A percentile compares a stretch with the other conserved stretches of the same genome.
Evolutionary conservation across 2,888 invertebrate species (phyloP).

Genomic region (Microctonus brassicae): DNA sequence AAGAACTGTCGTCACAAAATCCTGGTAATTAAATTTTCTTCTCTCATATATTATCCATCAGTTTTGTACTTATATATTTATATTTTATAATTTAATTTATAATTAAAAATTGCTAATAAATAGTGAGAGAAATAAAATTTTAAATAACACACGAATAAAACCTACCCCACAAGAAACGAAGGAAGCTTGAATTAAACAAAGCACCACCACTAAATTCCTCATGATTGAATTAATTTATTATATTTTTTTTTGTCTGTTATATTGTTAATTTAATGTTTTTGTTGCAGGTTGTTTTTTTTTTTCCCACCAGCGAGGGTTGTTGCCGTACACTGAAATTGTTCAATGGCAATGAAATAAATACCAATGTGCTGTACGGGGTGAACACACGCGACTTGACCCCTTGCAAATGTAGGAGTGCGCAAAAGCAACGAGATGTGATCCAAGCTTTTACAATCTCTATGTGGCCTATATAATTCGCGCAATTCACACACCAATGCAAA

Average conservation of each 20-base stretch:
- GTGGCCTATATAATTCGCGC: constrained; percentile 41
- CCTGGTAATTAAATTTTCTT: not conserved
- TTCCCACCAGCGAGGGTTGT: not conserved
- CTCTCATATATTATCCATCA: too few species aligned
- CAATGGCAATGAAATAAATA: constrained; percentile 16
- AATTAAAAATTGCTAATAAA: too few species aligned
- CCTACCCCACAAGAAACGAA: constrained; percentile 56
- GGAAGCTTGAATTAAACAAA: constrained; percentile 48
- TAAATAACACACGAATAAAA: too few species aligned
- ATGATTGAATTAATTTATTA: constrained; percentile 37
- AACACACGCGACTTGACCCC: constrained; percentile 30
- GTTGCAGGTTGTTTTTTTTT: not conserved
- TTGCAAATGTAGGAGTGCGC: constrained; percentile 34
- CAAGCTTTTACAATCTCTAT: constrained; percentile 35
- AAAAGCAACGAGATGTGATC: constrained; percentile 17
- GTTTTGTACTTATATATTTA: too few species aligned
- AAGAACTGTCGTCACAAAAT: not conserved
- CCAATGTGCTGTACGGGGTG: not conserved
- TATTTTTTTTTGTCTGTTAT: not conserved
- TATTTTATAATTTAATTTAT: too few species aligned
- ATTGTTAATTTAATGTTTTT: too few species aligned
- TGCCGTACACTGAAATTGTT: too few species aligned
- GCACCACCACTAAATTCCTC: constrained; percentile 46
- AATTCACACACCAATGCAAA: constrained; percentile 37
- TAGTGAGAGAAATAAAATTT: too few species aligned